Base-by-base conservation (phyloP, 1,140 invertebrate species). In the Diorhabda carinulata region DNA sequence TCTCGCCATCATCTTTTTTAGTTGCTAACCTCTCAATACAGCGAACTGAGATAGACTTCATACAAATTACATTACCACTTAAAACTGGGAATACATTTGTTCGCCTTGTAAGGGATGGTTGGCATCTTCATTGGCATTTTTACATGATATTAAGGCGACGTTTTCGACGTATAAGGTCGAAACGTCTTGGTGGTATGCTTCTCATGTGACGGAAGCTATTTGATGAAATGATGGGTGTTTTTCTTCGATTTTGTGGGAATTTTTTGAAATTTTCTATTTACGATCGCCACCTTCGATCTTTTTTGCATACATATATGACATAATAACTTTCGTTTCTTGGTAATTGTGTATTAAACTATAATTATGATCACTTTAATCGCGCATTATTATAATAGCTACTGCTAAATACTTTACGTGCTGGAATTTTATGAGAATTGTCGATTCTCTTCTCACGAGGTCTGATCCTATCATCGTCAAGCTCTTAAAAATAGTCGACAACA, bases 41-140 rank as follows among this genome's bases (percentile, higher is more conserved):
- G 70, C 10, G 43, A 73, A 65, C 64, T 62, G 61, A 73, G 62
- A 72, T 61, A 68, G 70, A 68, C 68, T 70, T 71, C 69, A 74
- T 74, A 74, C 73, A 74, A 74, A 74, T 74, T 74, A 64, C 70
- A 64, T 62, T 70, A 57, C 73, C 68, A 72, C 66, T 71, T 72
- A 41, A 64, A 52, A 44, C 60, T 68, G 9, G 41, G 68, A 70
- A 70, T 66, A 67, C 65, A 70, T 70, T 67, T 41, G 47, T n/a
- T 47, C 64, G 61, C 70, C 68, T 59, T 73, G 63, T 73, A 67
- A 66, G 70, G 64, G 42, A 57, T 61, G 64, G 68, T 70, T 68
- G 72, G 72, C 68, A 71, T 73, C 68, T 74, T 72, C 70, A 74
- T 72, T 70, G 73, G 66, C 68, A 74, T 70, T 74, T 74, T 74